Evolutionary conservation across 2,113 vertebrate genomes (phyloP).

Genomic region (Vulpes ferrilata): DNA sequence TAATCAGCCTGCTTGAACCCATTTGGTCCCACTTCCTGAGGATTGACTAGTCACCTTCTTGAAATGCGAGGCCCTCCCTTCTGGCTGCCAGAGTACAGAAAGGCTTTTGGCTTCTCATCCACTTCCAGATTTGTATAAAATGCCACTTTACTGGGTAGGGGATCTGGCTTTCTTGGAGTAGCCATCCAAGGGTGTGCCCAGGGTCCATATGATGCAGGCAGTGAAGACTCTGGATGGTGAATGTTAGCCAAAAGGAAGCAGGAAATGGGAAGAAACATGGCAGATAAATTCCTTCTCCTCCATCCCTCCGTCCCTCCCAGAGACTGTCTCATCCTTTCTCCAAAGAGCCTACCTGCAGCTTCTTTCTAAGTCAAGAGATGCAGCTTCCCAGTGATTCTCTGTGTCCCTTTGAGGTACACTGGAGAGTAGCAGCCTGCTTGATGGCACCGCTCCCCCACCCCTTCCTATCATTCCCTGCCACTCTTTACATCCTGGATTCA

Average conservation of each 20-base stretch:
- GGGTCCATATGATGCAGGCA: background rate
- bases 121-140: background rate
- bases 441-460: background rate
- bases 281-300: background rate
- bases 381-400: background rate
- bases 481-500: background rate
- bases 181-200: rapidly evolving
- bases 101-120: background rate
- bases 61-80: background rate
- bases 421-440: background rate
- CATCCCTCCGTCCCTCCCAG: background rate
- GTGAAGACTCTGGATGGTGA: background rate
- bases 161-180: background rate
- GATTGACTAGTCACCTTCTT: background rate
- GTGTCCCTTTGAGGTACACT: background rate
- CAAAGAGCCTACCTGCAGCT: background rate
- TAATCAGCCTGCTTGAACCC: background rate
- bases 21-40: background rate
- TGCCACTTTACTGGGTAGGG: background rate
- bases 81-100: background rate
- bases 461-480: background rate
- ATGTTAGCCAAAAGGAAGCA: background rate
- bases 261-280: background rate
- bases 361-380: background rate
- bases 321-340: background rate